phyloP scores from a whole-genome alignment of 2,113 vertebrate genomes.

The Strix aluco region DNA sequence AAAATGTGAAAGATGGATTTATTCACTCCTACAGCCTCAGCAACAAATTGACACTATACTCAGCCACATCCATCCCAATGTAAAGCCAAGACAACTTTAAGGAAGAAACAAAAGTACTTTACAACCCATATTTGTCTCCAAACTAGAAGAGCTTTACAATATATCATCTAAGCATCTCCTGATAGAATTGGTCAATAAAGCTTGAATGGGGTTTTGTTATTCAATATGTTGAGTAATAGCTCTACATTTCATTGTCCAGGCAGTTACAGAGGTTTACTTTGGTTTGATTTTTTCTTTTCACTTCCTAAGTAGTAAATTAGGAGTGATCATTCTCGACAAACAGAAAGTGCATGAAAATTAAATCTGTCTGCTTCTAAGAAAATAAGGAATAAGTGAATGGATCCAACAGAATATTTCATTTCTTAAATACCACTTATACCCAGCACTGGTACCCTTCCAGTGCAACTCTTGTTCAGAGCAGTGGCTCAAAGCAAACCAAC shows the following conservation, averaged over 20 bases:
- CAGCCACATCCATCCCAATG: background rate
- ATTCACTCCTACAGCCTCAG: background rate
- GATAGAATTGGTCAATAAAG: background rate
- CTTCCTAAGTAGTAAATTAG: background rate
- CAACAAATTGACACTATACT: background rate
- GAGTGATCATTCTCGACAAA: background rate
- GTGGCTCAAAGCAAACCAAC: background rate
- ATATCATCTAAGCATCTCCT: background rate
- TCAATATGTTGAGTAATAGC: background rate
- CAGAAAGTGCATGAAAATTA: background rate
- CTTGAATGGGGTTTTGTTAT: background rate
- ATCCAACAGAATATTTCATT: background rate
- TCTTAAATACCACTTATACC: background rate
- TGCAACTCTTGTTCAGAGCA: background rate
- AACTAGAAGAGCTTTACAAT: background rate
- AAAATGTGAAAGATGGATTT: background rate
- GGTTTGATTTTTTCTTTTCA: background rate
- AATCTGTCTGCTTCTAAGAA: background rate
- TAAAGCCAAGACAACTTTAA: background rate
- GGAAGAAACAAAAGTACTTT: background rate
- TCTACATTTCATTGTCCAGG: background rate
- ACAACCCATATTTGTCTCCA: background rate
- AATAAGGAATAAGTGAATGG: background rate
- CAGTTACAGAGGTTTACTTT: background rate
- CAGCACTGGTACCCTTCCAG: background rate